Conservation (phyloP, 2,888 invertebrate genomes). For the Frankliniella fusca region DNA sequence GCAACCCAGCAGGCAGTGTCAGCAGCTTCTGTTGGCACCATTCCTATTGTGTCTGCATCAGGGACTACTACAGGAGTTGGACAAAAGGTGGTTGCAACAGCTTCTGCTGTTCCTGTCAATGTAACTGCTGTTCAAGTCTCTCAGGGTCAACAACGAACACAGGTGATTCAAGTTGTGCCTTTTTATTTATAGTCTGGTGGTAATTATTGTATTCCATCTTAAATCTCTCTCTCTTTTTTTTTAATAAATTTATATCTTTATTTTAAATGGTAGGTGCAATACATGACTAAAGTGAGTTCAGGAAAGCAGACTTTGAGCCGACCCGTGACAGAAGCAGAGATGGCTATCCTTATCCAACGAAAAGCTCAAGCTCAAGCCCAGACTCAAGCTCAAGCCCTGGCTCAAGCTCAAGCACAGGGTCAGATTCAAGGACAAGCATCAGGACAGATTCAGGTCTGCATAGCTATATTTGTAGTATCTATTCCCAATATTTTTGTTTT, state of each 20-base stretch:
- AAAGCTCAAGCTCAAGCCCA: slow-evolving; percentile 45
- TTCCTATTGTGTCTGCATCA: slow-evolving; percentile 1
- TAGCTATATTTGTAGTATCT: background rate
- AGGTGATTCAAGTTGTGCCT: background rate
- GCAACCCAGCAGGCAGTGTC: background rate
- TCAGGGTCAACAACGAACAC: background rate
- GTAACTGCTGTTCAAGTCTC: background rate
- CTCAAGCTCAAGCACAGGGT: slow-evolving; percentile 39
- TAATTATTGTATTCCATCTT: too few species aligned
- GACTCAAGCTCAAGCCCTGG: slow-evolving; percentile 47
- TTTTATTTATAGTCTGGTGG: too few species aligned
- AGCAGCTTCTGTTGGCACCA: background rate
- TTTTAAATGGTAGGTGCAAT: background rate
- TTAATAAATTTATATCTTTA: background rate
- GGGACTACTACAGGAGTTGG: background rate
- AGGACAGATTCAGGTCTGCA: background rate
- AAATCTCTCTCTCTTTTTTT: background rate
- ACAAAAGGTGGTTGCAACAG: background rate
- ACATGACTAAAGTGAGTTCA: slow-evolving; percentile 34
- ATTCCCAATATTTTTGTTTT: background rate
- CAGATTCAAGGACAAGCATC: background rate
- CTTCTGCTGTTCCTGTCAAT: background rate
- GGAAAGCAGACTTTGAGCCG: slow-evolving; percentile 51
- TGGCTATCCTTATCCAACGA: slow-evolving; percentile 55
- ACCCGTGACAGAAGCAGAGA: slow-evolving; percentile 55